Conservation (phyloP, 2,113 vertebrate species). For the Artemisiospiza belli region DNA sequence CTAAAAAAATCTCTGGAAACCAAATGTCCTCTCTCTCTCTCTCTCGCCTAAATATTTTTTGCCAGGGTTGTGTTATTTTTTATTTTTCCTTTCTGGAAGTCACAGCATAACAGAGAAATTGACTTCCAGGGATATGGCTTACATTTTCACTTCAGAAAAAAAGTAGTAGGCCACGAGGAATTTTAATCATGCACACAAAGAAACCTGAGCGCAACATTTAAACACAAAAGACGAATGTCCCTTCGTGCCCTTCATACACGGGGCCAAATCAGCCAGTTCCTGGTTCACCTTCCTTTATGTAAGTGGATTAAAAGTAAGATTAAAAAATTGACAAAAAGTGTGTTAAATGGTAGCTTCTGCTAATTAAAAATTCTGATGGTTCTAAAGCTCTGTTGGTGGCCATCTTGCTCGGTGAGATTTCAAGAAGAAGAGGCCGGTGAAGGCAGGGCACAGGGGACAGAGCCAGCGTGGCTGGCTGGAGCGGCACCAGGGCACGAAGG, state of each 20-base stretch:
- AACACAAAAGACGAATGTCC: constrained; percentile 60
- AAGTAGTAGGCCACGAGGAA: neutral
- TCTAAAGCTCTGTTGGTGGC: constrained; percentile 69
- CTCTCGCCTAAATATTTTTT: neutral
- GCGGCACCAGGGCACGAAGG: neutral
- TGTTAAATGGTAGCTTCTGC: constrained; percentile 51
- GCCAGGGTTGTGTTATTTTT: neutral
- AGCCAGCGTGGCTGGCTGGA: neutral
- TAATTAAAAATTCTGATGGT: constrained; percentile 52
- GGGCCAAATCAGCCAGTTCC: constrained; percentile 4
- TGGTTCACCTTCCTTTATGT: constrained; percentile 60
- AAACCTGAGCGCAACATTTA: constrained; percentile 63
- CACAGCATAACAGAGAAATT: neutral
- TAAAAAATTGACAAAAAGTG: constrained; percentile 64
- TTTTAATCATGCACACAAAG: constrained; percentile 66
- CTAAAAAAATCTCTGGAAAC: neutral
- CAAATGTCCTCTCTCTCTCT: neutral
- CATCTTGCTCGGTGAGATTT: constrained; percentile 58
- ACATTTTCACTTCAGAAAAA: constrained; percentile 34
- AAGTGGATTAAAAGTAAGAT: constrained; percentile 70
- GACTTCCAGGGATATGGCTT: neutral
- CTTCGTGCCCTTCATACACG: constrained; percentile 15
- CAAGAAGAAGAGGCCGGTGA: constrained; percentile 27
- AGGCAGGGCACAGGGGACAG: constrained; percentile 9
- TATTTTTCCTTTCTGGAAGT: neutral